A percentile compares a stretch with the other conserved stretches of the same genome.
phyloP scores from a whole-genome alignment of 2,797 vertebrate species.

The Apogon talboti region DNA sequence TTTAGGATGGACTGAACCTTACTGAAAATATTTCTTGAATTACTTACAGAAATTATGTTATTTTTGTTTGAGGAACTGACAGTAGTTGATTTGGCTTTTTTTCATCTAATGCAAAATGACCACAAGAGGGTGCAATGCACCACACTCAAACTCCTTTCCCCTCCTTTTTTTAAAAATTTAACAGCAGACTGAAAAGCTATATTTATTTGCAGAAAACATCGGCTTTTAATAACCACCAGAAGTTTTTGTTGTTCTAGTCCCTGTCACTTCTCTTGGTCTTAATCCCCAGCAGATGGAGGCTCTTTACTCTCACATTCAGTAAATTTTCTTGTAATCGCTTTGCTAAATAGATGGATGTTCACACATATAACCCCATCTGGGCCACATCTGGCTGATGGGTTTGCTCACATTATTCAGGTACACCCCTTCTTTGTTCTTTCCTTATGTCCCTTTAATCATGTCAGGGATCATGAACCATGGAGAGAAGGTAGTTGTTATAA shows the following conservation, averaged over 20 bases:
- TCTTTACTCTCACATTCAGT: constrained; percentile 37
- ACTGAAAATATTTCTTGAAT: background rate
- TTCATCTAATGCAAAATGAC: constrained; percentile 1
- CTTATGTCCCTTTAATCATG: constrained; percentile 13
- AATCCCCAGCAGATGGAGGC: constrained; percentile 50
- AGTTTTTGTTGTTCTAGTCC: constrained; percentile 46
- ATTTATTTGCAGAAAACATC: constrained; percentile 42
- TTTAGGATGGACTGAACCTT: background rate
- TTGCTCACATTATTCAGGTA: constrained; percentile 26
- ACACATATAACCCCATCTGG: constrained; percentile 49
- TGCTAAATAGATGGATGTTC: constrained; percentile 32
- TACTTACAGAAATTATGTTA: background rate
- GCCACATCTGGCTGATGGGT: constrained; percentile 52
- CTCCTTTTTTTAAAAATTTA: constrained; percentile 23
- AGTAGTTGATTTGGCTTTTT: background rate
- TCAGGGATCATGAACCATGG: constrained; percentile 6
- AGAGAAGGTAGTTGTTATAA: constrained; percentile 3
- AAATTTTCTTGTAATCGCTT: constrained; percentile 18
- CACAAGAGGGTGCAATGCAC: constrained; percentile 60
- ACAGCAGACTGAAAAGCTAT: constrained; percentile 27
- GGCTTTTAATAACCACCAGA: constrained; percentile 49
- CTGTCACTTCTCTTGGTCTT: constrained; percentile 27
- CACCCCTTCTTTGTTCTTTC: constrained; percentile 3
- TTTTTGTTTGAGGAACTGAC: background rate
- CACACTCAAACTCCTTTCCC: background rate